Evolutionary conservation across 2,113 vertebrate species (phyloP).

Genomic region (Trematocara marginatum): DNA sequence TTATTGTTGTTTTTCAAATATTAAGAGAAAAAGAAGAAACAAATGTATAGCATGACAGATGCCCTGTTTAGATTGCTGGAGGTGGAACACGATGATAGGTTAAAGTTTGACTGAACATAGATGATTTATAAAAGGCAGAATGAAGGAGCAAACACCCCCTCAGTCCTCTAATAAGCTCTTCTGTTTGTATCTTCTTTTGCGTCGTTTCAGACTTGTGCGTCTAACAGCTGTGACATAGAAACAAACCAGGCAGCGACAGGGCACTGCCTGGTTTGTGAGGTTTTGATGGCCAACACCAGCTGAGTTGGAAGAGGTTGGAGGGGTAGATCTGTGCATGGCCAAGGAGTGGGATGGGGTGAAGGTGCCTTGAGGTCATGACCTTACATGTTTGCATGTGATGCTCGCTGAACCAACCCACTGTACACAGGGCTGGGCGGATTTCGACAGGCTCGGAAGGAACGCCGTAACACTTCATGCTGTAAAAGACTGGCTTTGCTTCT

Average conservation of each 20-base stretch:
- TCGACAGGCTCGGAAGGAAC: background rate
- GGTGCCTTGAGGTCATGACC: constrained; percentile 31
- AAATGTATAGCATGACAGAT: constrained; percentile 58
- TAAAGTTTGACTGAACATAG: constrained; percentile 11
- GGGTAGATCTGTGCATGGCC: background rate
- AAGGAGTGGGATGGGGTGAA: background rate
- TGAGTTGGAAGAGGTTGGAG: constrained; percentile 45
- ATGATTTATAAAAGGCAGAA: constrained; percentile 39
- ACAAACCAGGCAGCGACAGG: constrained; percentile 63
- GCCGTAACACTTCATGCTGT: constrained; percentile 6
- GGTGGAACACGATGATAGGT: constrained; percentile 8
- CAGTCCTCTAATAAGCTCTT: constrained; percentile 24
- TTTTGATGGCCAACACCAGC: constrained; percentile 72
- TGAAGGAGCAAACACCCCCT: constrained; percentile 45
- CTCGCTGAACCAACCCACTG: background rate
- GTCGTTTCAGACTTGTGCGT: background rate
- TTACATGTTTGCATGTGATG: constrained; percentile 2
- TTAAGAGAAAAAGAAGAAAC: background rate
- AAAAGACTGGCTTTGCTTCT: constrained; percentile 36
- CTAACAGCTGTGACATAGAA: background rate
- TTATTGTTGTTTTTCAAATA: constrained; percentile 9
- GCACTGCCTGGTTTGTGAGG: constrained; percentile 52
- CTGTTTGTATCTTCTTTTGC: background rate
- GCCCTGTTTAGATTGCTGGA: constrained; percentile 10
- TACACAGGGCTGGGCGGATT: background rate